Conservation (phyloP, 2,888 invertebrate genomes). For the Dione vanillae region DNA sequence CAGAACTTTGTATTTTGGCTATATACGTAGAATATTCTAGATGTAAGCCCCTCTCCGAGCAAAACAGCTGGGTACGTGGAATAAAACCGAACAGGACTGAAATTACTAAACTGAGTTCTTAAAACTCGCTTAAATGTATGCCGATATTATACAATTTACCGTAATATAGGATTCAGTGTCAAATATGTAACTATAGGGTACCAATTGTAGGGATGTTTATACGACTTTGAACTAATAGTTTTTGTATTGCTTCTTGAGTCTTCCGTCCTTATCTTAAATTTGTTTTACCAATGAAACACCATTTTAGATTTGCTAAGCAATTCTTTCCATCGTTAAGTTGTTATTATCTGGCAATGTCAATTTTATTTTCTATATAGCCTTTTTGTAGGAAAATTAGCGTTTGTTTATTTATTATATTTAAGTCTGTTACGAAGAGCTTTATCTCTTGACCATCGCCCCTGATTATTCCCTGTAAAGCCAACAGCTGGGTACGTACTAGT, state of each 20-base stretch:
- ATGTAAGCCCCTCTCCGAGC: slow-evolving; percentile 64
- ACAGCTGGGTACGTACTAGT: slow-evolving; percentile 11
- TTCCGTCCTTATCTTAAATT: slow-evolving; percentile 78
- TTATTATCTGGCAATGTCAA: slow-evolving; percentile 57
- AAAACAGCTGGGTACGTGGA: slow-evolving; percentile 50
- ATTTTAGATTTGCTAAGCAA: slow-evolving; percentile 26
- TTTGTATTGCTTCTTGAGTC: slow-evolving; percentile 74
- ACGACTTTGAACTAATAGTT: slow-evolving; percentile 62
- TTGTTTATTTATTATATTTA: slow-evolving; percentile 7
- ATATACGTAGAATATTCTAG: slow-evolving; percentile 57
- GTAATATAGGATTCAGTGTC: slow-evolving; percentile 70
- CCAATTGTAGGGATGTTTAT: slow-evolving; percentile 65
- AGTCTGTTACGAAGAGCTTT: slow-evolving; percentile 12
- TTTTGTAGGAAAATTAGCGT: neutral
- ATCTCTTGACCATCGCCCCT: neutral
- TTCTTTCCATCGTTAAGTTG: slow-evolving; percentile 47
- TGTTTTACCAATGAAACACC: slow-evolving; percentile 41
- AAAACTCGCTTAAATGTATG: slow-evolving; percentile 50
- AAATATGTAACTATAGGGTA: slow-evolving; percentile 79
- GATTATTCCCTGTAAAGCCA: slow-evolving; percentile 15
- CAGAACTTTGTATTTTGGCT: slow-evolving; percentile 75
- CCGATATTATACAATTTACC: slow-evolving; percentile 56
- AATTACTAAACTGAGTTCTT: slow-evolving; percentile 42
- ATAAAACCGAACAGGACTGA: slow-evolving; percentile 50
- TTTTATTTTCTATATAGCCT: slow-evolving; percentile 51